Evolutionary conservation across 2,888 invertebrate species (phyloP), one percentile per base, ranked within the genome.

Genomic region (Crepidodera aurea): DNA sequence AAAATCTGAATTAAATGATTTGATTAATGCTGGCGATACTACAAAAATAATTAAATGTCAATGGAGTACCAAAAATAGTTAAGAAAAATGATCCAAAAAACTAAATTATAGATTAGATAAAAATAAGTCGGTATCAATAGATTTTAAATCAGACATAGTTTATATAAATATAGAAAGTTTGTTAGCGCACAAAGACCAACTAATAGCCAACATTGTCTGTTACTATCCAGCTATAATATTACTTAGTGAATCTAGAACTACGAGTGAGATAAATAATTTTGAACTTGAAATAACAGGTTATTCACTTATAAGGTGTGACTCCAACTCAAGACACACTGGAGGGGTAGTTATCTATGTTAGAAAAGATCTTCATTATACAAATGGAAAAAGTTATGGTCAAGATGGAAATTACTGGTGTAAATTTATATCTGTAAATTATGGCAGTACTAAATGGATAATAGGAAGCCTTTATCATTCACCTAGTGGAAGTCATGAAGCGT

Each of bases 381-480:
- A n/a, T n/a, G n/a, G n/a, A n/a, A n/a, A n/a, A n/a, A n/a, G n/a
- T n/a, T n/a, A n/a, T 32, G 32, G 2, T 32, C 32, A 7, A 10
- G n/a, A 10, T 7, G 18, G n/a, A 3, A 55, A 44, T 44, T 55
- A 55, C 18, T 44, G 44, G 44, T 44, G 42, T 29, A 44, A 42
- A 29, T 42, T 42, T 16, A 42, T 55, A 5, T 42, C 22, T 15
- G 27, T 18, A 7, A 40, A 5, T 6, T 55, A 44, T 42, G 22
- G 27, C 12, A 46, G 48, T 46, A 56, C 34, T 34, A 56, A 56
- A n/a, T 48, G 56, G 56, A 34, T 32, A 37, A 56, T 56, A 22
- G 48, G 46, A 34, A 50, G 58, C 13, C 40, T 58, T 15, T 58
- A 58, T 39, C 58, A 58, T 16, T 58, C 40, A 29, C 59, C 59